Evolutionary conservation across 2,113 vertebrate species (phyloP), one percentile per base, ranked within the genome.

Genomic region (Benitochromis conjunctus): DNA sequence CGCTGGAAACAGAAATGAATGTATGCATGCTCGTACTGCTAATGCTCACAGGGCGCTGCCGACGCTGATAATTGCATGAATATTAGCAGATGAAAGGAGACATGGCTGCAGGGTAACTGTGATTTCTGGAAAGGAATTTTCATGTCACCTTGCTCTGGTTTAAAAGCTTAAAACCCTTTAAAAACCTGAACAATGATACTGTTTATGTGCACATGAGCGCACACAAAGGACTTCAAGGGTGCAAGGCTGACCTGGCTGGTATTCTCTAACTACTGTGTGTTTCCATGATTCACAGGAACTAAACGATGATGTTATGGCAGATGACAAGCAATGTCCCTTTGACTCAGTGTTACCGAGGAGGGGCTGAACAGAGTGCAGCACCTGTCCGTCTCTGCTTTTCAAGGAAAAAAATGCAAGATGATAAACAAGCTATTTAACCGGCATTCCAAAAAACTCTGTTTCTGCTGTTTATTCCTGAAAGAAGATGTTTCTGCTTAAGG

Each of bases 241-340:
- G 31, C 48, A 34, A 38, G 26, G 34, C 10, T 12, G 6, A n/a
- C 19, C 43, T 58, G 41, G 76, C n/a, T 62, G 21, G 31, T 24
- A 43, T 82, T 79, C 53, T 41, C n/a, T 55, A 54, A 55, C 57
- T 41, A 38, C 5, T 79, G 9, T 24, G 14, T 41, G 76, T 53
- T 71, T 62, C 79, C 29, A 36, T 84, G 81, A 88, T 29, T 88
- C 84, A 84, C 56, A 62, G 74, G 3, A 79, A 29, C 26, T 11
- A 12, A 84, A 60, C 6, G 19, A 21, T 85, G 83, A 88, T 41
- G 76, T 84, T 92, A 86, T 82, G 80, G 79, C 54, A 43, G 79
- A 78, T 69, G 83, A 91, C 85, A 88, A 85, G 66, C 8, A 2
- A 46, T 11, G 84, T 91, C 80, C 54, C 54, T 84, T 38, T 87